A percentile compares a stretch with the other conserved stretches of the same genome.
These are phyloP conservation scores for Choristoneura rosaceana DNA, from an alignment of 2,888 invertebrate genomes.

Conservation along the genomic window DNA sequence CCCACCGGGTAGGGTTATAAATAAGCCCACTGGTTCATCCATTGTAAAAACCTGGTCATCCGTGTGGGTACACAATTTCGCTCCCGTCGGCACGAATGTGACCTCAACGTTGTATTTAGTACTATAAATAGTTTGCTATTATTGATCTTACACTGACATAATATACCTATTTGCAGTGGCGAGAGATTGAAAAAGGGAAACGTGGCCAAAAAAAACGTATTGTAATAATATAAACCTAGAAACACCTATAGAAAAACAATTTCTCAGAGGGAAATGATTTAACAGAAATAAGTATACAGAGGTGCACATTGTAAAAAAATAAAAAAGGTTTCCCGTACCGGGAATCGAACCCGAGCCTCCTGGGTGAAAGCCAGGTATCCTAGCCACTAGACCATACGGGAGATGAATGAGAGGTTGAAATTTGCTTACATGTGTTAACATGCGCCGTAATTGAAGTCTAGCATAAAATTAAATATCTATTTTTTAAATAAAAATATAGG, in stretches of 20 bases:
- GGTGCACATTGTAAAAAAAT: too few species aligned
- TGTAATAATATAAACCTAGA: too few species aligned
- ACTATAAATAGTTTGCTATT: slow-evolving; percentile 22
- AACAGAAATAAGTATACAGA: too few species aligned
- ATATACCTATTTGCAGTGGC: neutral
- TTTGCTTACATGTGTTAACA: neutral
- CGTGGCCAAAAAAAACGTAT: too few species aligned
- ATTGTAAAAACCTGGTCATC: slow-evolving; percentile 37
- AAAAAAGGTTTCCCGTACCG: slow-evolving; percentile 85
- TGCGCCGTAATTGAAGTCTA: too few species aligned
- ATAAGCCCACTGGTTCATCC: slow-evolving; percentile 32
- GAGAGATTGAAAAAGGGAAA: neutral
- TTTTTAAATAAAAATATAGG: too few species aligned
- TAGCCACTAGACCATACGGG: slow-evolving; percentile 89
- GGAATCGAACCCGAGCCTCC: slow-evolving; percentile 91
- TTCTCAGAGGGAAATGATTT: too few species aligned
- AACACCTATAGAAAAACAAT: too few species aligned
- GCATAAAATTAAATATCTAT: too few species aligned
- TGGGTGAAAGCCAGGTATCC: slow-evolving; percentile 90
- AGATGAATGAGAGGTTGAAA: slow-evolving; percentile 41
- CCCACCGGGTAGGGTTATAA: slow-evolving; percentile 17
- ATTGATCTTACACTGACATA: slow-evolving; percentile 4
- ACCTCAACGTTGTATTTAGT: slow-evolving; percentile 12
- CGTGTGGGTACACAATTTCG: slow-evolving; percentile 29
- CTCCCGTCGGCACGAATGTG: slow-evolving; percentile 10